Evolutionary conservation across 2,797 vertebrate genomes (phyloP), one percentile per base, ranked within the genome.

Genomic region (Darevskia nairensis): DNA sequence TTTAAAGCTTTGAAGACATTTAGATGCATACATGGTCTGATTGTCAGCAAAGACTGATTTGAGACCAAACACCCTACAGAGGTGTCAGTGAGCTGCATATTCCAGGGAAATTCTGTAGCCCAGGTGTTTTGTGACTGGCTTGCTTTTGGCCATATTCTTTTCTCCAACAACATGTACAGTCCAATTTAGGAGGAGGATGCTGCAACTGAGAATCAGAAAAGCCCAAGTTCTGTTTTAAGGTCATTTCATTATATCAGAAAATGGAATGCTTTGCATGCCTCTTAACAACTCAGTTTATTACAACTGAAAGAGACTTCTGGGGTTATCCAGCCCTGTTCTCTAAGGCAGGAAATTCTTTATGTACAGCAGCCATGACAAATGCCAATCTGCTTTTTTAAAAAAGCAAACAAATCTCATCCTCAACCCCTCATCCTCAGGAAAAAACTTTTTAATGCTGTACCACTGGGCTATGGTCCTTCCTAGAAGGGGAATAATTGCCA

Each of bases 181-280:
- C 9, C 4, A 11, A 17, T 46, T 71, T 68, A 85, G 79, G 25
- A 15, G 32, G 69, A 78, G 69, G 23, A 76, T 76, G 59, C 8
- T 87, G 44, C 13, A 50, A 66, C 8, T 82, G 71, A 87, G 80
- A 75, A 35, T 39, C 59, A 76, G 72, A 66, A 66, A 25, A 35
- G 66, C 9, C 50, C n/a, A 5, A 21, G 8, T 74, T 72, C 41
- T 75, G 21, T 87, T 76, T 82, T 41, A 76, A 76, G 72, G 35
- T 61, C 74, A 76, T 82, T 72, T n/a, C 15, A 74, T 74, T 35
- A 35, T n/a, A 68, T 87, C 59, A 82, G 25, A 82, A 85, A 82
- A 75, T 66, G 29, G 21, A 87, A 10, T 13, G 9, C 17, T 41
- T 29, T 25, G 7, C 44, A 68, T 64, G 46, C 2, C 61, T 59